phyloP scores from a whole-genome alignment of 2,113 vertebrate species.

The Chauna torquata region DNA sequence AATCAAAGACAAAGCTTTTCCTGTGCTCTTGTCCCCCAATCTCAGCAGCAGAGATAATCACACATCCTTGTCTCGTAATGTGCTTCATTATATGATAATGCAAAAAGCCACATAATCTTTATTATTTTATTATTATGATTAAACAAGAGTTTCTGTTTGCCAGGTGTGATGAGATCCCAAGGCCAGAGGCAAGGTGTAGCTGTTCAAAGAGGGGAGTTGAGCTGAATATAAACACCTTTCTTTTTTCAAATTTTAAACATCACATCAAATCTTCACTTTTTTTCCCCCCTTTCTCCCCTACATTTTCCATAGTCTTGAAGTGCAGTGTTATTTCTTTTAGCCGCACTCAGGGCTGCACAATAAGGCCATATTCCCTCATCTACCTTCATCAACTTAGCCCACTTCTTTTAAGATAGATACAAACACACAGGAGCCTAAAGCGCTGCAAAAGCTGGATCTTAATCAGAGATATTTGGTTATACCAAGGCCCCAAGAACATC shows the following conservation, averaged over 20 bases:
- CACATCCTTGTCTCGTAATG: neutral
- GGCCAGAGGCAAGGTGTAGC: neutral
- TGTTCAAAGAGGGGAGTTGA: neutral
- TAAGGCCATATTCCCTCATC: neutral
- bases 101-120: neutral
- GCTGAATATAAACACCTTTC: neutral
- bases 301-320: neutral
- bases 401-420: neutral
- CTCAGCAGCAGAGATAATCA: neutral
- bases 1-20: neutral
- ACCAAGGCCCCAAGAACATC: constrained; percentile 12
- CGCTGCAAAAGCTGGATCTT: neutral
- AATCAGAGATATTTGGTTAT: constrained; percentile 37
- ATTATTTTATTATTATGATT: neutral
- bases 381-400: neutral
- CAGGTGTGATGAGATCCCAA: neutral
- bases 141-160: neutral
- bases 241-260: neutral
- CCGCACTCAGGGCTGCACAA: neutral
- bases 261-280: neutral
- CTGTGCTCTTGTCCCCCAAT: neutral
- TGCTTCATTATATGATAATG: neutral
- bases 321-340: neutral
- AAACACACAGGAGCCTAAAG: neutral
- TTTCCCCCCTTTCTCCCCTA: neutral